These are phyloP conservation scores for Argynnis bischoffii DNA, from an alignment of 2,888 invertebrate genomes.

Conservation along the genomic window DNA sequence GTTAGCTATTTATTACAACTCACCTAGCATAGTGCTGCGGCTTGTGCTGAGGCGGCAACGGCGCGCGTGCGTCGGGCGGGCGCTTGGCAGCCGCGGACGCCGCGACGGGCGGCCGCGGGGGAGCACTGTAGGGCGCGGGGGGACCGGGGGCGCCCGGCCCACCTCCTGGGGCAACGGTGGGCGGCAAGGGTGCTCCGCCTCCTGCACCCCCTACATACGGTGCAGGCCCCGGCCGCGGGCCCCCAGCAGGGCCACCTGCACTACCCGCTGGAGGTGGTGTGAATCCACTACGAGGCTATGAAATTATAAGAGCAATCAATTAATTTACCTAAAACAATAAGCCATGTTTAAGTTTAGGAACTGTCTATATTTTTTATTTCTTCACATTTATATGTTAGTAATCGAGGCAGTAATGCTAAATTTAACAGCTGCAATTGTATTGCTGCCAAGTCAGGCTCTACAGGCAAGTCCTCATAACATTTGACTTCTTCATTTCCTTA, in stretches of 20 bases:
- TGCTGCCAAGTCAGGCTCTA: too few relatives aligned
- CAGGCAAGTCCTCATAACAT: too few relatives aligned
- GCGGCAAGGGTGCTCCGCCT: slow-evolving; percentile 51
- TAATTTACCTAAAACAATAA: neutral
- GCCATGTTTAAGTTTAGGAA: too few relatives aligned
- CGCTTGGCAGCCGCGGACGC: slow-evolving; percentile 75
- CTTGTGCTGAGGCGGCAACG: slow-evolving; percentile 85
- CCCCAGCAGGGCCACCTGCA: slow-evolving; percentile 40
- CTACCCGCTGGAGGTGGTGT: slow-evolving; percentile 61
- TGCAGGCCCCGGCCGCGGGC: slow-evolving; percentile 61
- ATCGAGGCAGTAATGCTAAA: too few relatives aligned
- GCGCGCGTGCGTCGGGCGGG: slow-evolving; percentile 77
- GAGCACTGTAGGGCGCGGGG: slow-evolving; percentile 68
- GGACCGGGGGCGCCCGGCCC: slow-evolving; percentile 76
- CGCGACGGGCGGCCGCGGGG: slow-evolving; percentile 63
- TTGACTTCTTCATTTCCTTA: too few relatives aligned
- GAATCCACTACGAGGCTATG: slow-evolving; percentile 85
- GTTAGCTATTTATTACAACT: slow-evolving; percentile 5
- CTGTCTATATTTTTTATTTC: too few relatives aligned
- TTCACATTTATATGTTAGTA: too few relatives aligned
- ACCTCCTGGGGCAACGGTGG: slow-evolving; percentile 80
- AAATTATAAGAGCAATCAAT: neutral
- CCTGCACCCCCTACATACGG: slow-evolving; percentile 58
- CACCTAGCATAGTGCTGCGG: slow-evolving; percentile 56
- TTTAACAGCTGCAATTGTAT: too few relatives aligned